These are phyloP conservation scores for Thymelicus acteon DNA, from an alignment of 2,888 invertebrate genomes.

Conservation along the genomic window DNA sequence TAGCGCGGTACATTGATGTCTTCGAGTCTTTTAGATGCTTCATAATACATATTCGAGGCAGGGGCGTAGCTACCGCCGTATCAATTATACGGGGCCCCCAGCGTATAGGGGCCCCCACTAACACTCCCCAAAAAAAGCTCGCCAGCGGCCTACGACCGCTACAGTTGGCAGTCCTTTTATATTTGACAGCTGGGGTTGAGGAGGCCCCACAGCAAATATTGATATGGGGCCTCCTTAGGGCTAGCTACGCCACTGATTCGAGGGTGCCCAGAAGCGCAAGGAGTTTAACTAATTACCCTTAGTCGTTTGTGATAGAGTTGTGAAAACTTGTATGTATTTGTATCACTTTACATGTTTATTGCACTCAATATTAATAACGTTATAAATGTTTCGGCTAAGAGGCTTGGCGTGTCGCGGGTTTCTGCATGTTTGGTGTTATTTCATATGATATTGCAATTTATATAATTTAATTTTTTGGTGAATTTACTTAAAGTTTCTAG, in stretches of 20 bases:
- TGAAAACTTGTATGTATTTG: constrained; percentile 5
- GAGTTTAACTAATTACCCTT: not conserved
- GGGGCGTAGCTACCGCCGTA: no score
- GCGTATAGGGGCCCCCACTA: no score
- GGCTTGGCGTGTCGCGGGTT: not conserved
- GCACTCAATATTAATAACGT: not conserved
- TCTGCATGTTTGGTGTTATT: constrained; percentile 6
- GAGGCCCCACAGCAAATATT: no score
- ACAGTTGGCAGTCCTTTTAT: no score
- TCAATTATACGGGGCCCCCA: no score
- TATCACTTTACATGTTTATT: not conserved
- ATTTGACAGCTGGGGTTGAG: no score
- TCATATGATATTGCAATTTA: constrained; percentile 15
- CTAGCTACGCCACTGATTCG: no score
- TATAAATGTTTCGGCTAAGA: not conserved
- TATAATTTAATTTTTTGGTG: constrained; percentile 8
- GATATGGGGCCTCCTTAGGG: no score
- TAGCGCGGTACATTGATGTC: no score
- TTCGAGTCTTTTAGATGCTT: no score
- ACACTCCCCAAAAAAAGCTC: no score
- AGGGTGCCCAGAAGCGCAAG: constrained; percentile 5
- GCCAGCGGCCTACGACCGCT: no score
- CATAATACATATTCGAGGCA: not conserved
- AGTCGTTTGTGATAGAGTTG: constrained; percentile 13
- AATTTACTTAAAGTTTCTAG: constrained; percentile 15